These are phyloP conservation scores for Batillaria attramentaria DNA, from an alignment of 1,140 invertebrate genomes.

Conservation along the genomic window DNA sequence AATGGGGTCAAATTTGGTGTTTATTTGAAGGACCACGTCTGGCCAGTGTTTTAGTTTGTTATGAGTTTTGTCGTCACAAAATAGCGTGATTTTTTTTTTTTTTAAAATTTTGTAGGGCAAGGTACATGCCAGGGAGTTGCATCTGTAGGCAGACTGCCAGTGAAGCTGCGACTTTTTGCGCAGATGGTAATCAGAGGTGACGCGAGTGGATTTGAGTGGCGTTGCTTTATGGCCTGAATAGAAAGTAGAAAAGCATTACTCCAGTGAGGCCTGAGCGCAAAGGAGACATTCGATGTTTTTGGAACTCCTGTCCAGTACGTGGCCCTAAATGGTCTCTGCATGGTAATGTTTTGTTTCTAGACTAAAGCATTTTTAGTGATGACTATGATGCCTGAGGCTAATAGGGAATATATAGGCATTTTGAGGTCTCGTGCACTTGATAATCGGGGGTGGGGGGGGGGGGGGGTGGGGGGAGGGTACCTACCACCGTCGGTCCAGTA, in stretches of 20 bases:
- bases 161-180: too few relatives aligned
- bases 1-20: background rate
- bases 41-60: background rate
- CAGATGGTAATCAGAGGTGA: too few relatives aligned
- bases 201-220: too few relatives aligned
- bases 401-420: background rate
- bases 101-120: too few relatives aligned
- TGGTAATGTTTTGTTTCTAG: background rate
- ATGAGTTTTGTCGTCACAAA: background rate
- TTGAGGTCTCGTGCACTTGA: background rate
- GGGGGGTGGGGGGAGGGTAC: background rate
- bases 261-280: too few relatives aligned
- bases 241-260: too few relatives aligned
- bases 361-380: background rate
- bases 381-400: background rate
- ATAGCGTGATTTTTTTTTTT: background rate
- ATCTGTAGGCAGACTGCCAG: too few relatives aligned
- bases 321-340: too few relatives aligned
- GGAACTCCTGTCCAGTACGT: background rate
- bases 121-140: too few relatives aligned
- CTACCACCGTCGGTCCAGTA: slow-evolving; percentile 61
- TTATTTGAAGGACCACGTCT: background rate
- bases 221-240: too few relatives aligned
- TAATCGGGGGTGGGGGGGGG: too few relatives aligned
- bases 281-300: too few relatives aligned